phyloP scores from a whole-genome alignment of 2,888 invertebrate genomes.

The Eilema griseolum region DNA sequence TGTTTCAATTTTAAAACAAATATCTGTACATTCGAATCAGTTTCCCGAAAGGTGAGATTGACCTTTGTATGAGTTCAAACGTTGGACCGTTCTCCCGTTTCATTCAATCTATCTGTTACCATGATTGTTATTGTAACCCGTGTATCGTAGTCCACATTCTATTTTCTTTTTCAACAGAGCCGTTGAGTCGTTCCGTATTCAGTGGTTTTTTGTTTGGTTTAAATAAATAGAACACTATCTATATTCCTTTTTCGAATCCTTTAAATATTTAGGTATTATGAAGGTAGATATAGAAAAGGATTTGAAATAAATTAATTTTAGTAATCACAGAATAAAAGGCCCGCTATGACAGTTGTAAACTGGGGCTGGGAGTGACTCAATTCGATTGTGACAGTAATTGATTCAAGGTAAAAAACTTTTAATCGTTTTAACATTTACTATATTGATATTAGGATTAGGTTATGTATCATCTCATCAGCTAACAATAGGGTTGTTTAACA shows the following conservation, averaged over 20 bases:
- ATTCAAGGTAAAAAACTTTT: too few relatives aligned
- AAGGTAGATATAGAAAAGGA: background rate
- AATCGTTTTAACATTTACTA: too few relatives aligned
- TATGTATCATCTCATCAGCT: too few relatives aligned
- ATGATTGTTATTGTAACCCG: conserved; percentile 71
- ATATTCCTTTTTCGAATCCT: background rate
- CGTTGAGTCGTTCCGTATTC: conserved; percentile 24
- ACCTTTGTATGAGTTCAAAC: conserved; percentile 38
- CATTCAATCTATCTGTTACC: conserved; percentile 58
- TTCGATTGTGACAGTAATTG: too few relatives aligned
- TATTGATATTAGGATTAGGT: too few relatives aligned
- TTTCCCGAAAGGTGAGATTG: conserved; percentile 29
- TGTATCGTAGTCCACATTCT: conserved; percentile 48
- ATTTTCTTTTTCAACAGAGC: conserved; percentile 38
- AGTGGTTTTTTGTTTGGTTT: conserved; percentile 6
- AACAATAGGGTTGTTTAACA: too few relatives aligned
- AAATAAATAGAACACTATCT: conserved; percentile 8
- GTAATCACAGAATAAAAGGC: too few relatives aligned
- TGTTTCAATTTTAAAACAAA: conserved; percentile 24
- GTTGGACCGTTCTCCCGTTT: conserved; percentile 40
- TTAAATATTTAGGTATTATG: background rate
- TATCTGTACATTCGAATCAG: conserved; percentile 27
- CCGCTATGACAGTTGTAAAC: too few relatives aligned
- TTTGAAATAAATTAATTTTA: background rate
- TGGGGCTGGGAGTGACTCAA: too few relatives aligned